Conservation (phyloP, 2,797 vertebrate species). For the Spea hammondii region DNA sequence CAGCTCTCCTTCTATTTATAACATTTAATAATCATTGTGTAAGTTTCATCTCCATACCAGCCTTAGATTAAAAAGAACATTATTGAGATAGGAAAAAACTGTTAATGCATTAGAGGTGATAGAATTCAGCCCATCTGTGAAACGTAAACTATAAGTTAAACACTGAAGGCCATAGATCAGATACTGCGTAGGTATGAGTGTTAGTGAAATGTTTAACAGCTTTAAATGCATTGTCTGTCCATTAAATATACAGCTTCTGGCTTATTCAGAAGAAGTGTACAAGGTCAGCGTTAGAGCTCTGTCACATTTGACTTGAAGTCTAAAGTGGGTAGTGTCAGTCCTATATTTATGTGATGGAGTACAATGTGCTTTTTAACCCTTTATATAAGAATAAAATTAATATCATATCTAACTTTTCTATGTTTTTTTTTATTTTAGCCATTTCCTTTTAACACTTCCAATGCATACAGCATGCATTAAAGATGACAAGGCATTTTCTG, state of each 20-base stretch:
- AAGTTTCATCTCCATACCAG: too few relatives aligned
- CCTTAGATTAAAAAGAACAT: not conserved
- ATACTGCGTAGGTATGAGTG: not conserved
- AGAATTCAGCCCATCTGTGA: not conserved
- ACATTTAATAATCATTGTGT: too few relatives aligned
- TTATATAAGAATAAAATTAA: not conserved
- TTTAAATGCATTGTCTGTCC: not conserved
- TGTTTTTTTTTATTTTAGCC: too few relatives aligned
- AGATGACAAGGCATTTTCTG: not conserved
- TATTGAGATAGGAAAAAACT: not conserved
- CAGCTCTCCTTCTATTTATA: too few relatives aligned
- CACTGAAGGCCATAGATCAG: not conserved
- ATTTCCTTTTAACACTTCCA: too few relatives aligned
- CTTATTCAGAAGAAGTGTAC: not conserved
- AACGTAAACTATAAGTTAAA: not conserved
- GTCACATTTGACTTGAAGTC: not conserved
- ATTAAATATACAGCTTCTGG: not conserved
- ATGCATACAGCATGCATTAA: not conserved
- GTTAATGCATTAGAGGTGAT: not conserved
- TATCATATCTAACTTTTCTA: too few relatives aligned
- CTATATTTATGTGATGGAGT: not conserved
- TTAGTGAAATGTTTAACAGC: not conserved
- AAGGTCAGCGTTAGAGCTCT: not conserved
- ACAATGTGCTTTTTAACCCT: not conserved
- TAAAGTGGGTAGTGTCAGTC: not conserved